These are phyloP conservation scores for Scaptomyza pallida DNA, from an alignment of 1,140 invertebrate genomes.

Conservation along the genomic window DNA sequence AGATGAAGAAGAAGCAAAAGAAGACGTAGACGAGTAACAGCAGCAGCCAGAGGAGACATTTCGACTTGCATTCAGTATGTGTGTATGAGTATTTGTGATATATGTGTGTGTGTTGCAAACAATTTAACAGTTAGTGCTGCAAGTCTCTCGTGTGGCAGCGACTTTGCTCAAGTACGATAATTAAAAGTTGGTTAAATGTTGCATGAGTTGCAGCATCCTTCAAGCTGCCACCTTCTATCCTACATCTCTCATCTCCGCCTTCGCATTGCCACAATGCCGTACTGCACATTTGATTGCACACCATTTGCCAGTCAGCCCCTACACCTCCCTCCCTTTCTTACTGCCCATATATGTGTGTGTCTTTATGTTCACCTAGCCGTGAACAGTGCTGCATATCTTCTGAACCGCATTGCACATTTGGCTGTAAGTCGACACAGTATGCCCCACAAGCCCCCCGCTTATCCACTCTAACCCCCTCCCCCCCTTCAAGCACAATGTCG, in stretches of 20 bases:
- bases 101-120: conserved; percentile 36
- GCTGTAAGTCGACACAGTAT: conserved; percentile 15
- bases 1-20: not conserved
- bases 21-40: not conserved
- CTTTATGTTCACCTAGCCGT: conserved; percentile 32
- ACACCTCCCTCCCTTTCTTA: conserved; percentile 11
- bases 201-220: conserved; percentile 75
- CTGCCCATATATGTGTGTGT: not conserved
- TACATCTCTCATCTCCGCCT: no score
- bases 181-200: conserved; percentile 81
- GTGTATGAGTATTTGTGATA: conserved; percentile 1
- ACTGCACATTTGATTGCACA: conserved; percentile 72
- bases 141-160: conserved; percentile 26
- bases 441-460: not conserved
- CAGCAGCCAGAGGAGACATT: conserved; percentile 45
- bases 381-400: conserved; percentile 16
- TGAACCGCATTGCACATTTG: conserved; percentile 40
- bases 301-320: conserved; percentile 61
- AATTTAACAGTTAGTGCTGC: conserved; percentile 42
- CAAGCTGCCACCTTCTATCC: conserved; percentile 21
- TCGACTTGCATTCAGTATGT: conserved; percentile 18
- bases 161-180: conserved; percentile 70
- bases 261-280: conserved; percentile 24
- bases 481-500: not conserved
- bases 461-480: not conserved